phyloP scores from a whole-genome alignment of 2,888 invertebrate genomes.

The Pollenia labialis region DNA sequence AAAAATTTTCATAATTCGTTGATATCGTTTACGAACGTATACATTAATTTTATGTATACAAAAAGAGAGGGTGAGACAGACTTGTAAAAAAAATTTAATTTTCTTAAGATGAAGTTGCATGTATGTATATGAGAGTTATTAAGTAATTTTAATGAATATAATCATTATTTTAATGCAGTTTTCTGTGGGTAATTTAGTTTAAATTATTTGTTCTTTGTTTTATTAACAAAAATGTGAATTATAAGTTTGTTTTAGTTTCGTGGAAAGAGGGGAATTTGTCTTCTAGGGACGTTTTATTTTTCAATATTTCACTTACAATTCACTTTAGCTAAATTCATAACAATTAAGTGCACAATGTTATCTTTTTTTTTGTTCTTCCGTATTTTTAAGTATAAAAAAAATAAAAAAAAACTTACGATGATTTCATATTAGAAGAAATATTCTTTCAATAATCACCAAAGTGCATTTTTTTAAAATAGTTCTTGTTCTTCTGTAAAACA shows the following conservation, averaged over 20 bases:
- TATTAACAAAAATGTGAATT: background rate
- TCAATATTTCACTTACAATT: conserved; percentile 53
- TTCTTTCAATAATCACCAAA: conserved; percentile 13
- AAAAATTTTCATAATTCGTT: conserved; percentile 68
- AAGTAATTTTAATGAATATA: conserved; percentile 9
- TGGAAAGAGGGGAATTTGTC: background rate
- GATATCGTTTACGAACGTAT: conserved; percentile 65
- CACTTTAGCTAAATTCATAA: conserved; percentile 71
- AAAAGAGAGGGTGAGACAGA: conserved; percentile 2
- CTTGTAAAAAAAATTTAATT: conserved; percentile 11
- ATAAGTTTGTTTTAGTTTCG: conserved; percentile 17
- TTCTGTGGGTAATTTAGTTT: conserved; percentile 48
- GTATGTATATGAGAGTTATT: conserved; percentile 54
- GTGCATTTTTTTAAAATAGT: background rate
- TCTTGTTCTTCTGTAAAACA: conserved; percentile 23
- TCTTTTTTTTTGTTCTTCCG: conserved; percentile 18
- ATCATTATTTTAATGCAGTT: conserved; percentile 50
- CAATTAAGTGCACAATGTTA: conserved; percentile 65
- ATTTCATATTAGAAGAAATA: background rate
- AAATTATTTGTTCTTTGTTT: conserved; percentile 40
- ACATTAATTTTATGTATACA: conserved; percentile 46
- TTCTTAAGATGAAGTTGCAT: conserved; percentile 58
- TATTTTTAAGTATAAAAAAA: conserved; percentile 27
- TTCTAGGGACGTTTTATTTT: conserved; percentile 24
- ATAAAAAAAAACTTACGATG: background rate